phyloP scores from a whole-genome alignment of 2,888 invertebrate species.

The Salticus scenicus region DNA sequence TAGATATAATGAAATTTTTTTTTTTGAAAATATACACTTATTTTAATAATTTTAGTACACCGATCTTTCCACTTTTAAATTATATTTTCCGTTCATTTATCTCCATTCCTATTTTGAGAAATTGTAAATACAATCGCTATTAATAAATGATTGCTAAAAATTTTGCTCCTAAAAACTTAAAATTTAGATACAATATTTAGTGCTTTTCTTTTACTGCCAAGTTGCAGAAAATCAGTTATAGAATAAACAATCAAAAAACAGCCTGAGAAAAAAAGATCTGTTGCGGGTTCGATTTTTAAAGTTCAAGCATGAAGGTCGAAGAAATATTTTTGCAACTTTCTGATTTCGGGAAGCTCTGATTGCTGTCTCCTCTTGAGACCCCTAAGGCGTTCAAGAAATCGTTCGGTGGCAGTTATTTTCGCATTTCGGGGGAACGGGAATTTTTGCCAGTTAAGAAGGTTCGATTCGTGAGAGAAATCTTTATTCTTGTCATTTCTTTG shows the following conservation, averaged over 20 bases:
- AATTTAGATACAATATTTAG: too few species aligned
- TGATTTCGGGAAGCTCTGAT: background rate
- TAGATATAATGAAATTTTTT: too few species aligned
- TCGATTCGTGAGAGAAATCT: background rate
- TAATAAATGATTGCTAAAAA: too few species aligned
- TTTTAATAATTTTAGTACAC: too few species aligned
- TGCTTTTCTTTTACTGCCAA: too few species aligned
- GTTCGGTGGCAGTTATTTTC: slow-evolving; percentile 1
- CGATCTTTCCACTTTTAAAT: too few species aligned
- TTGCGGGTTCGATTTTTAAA: background rate
- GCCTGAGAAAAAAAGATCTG: background rate
- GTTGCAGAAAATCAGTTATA: background rate
- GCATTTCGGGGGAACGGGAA: background rate
- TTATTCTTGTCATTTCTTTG: background rate
- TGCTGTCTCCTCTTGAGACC: background rate
- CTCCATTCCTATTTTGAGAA: too few species aligned
- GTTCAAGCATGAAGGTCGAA: background rate
- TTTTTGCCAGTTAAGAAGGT: slow-evolving; percentile 1
- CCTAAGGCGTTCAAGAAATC: background rate
- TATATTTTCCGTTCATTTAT: too few species aligned
- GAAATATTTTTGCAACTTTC: background rate
- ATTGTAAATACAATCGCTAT: too few species aligned
- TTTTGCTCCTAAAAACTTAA: too few species aligned
- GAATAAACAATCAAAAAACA: background rate
- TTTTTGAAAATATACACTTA: too few species aligned